phyloP scores from a whole-genome alignment of 2,113 vertebrate genomes.

The Xiphophorus maculatus region DNA sequence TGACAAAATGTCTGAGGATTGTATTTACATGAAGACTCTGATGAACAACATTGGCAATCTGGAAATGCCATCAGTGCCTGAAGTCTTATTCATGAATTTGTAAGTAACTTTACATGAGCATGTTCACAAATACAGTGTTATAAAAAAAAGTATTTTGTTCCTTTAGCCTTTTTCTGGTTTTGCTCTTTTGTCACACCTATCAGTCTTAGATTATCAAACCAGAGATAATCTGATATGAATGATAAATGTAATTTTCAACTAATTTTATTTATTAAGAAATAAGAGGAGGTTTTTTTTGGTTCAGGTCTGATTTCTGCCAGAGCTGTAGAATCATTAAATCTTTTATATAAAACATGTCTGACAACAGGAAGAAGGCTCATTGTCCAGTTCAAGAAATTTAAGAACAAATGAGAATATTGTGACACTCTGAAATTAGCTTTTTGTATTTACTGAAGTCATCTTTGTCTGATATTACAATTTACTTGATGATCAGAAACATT shows the following conservation, averaged over 20 bases:
- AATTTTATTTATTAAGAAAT: too few relatives aligned
- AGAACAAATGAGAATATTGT: neutral
- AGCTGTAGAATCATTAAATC: neutral
- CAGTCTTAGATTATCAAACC: too few relatives aligned
- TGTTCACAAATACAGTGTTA: neutral
- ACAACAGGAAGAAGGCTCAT: neutral
- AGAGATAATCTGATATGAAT: too few relatives aligned
- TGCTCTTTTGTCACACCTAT: too few relatives aligned
- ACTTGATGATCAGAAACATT: neutral
- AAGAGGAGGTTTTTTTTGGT: neutral
- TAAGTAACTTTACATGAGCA: conserved; percentile 58
- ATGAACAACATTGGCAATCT: conserved; percentile 74
- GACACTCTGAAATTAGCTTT: neutral
- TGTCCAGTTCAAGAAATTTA: neutral
- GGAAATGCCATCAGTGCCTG: conserved; percentile 82
- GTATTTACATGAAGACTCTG: conserved; percentile 80
- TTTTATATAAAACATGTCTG: neutral
- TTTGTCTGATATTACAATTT: neutral
- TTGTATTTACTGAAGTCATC: neutral
- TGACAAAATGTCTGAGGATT: conserved; percentile 74
- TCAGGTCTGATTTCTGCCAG: neutral
- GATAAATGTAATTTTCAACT: too few relatives aligned
- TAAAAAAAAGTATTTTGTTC: neutral
- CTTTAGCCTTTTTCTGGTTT: too few relatives aligned
- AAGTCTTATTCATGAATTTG: conserved; percentile 89